Evolutionary conservation across 2,113 vertebrate species (phyloP).

Genomic region (Zosterops pallidus): DNA sequence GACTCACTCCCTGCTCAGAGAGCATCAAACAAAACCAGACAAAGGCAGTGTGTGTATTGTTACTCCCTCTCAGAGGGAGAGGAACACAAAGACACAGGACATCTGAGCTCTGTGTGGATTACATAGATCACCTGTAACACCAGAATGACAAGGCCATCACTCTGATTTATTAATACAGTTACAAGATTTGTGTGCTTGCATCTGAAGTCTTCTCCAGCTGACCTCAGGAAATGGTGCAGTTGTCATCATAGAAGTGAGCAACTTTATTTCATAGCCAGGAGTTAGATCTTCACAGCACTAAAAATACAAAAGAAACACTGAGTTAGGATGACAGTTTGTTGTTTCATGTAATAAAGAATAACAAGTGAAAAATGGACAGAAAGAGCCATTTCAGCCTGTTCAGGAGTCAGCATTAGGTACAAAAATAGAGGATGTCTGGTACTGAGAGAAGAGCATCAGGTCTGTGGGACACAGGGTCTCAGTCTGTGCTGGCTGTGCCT

Average conservation of each 20-base stretch:
- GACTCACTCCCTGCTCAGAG: neutral
- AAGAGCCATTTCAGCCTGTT: neutral
- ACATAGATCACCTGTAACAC: neutral
- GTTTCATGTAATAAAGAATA: neutral
- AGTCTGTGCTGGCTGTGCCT: neutral
- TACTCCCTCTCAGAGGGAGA: neutral
- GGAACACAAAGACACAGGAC: neutral
- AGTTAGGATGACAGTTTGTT: slow-evolving; percentile 15
- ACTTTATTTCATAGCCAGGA: neutral
- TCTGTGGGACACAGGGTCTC: neutral
- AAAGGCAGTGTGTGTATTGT: accelerated
- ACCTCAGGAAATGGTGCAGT: neutral
- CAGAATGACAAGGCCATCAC: neutral
- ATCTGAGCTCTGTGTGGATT: neutral
- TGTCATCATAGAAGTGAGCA: neutral
- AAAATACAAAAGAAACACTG: neutral
- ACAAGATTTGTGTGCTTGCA: neutral
- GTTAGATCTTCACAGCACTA: neutral
- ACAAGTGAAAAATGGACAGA: neutral
- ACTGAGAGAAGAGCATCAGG: neutral
- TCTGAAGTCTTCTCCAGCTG: neutral
- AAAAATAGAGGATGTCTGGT: neutral
- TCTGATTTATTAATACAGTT: neutral
- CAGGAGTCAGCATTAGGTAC: neutral
- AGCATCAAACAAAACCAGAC: neutral